phyloP scores from a whole-genome alignment of 2,113 vertebrate species.

The Ranitomeya variabilis region DNA sequence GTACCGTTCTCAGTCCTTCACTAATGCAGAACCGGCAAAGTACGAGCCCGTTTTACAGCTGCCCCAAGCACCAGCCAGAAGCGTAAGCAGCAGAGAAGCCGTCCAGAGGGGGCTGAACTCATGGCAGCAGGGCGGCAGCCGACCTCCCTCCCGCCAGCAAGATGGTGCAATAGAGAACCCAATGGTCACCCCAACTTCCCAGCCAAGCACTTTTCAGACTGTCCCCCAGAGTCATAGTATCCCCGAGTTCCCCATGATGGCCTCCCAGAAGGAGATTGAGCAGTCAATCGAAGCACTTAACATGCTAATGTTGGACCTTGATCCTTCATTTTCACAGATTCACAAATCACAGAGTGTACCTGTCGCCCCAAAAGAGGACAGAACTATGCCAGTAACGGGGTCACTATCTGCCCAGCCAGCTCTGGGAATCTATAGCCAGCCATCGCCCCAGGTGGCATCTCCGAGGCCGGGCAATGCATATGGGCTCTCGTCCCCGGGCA shows the following conservation, averaged over 20 bases:
- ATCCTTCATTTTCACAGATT: slow-evolving; percentile 69
- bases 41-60: slow-evolving; percentile 65
- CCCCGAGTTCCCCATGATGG: slow-evolving; percentile 84
- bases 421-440: slow-evolving; percentile 66
- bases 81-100: slow-evolving; percentile 91
- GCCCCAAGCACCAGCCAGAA: slow-evolving; percentile 86
- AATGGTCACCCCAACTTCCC: slow-evolving; percentile 63
- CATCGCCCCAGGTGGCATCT: slow-evolving; percentile 71
- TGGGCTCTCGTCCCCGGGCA: slow-evolving; percentile 58
- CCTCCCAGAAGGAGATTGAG: slow-evolving; percentile 92
- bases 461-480: slow-evolving; percentile 66
- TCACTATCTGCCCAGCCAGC: slow-evolving; percentile 78
- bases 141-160: slow-evolving; percentile 70
- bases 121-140: slow-evolving; percentile 86
- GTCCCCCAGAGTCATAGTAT: slow-evolving; percentile 80
- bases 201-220: slow-evolving; percentile 68
- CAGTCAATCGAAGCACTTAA: slow-evolving; percentile 94
- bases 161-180: slow-evolving; percentile 66
- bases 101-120: slow-evolving; percentile 93
- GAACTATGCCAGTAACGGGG: slow-evolving; percentile 71
- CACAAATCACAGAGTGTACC: slow-evolving; percentile 89
- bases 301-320: slow-evolving; percentile 92
- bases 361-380: slow-evolving; percentile 66
- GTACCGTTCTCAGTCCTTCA: slow-evolving; percentile 86
- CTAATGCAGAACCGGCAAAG: slow-evolving; percentile 62